A percentile compares a stretch with the other conserved stretches of the same genome.
phyloP scores from a whole-genome alignment of 2,113 vertebrate genomes.

The Harpagus bidentatus region DNA sequence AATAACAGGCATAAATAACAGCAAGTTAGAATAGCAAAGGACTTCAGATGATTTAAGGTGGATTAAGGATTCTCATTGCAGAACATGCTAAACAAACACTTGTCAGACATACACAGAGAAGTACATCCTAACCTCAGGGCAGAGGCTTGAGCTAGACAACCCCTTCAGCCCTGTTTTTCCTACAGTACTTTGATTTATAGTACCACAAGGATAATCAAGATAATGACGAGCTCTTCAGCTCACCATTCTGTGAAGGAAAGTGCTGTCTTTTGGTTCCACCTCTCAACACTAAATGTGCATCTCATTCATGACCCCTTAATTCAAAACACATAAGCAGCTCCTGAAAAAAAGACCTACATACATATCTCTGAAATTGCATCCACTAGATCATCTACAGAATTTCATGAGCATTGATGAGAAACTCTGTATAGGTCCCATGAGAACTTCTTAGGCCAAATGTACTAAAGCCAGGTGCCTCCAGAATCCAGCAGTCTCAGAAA shows the following conservation, averaged over 20 bases:
- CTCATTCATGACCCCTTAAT: neutral
- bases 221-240: neutral
- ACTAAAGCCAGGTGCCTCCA: neutral
- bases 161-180: neutral
- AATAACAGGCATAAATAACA: neutral
- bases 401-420: neutral
- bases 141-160: neutral
- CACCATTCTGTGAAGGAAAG: neutral
- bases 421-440: neutral
- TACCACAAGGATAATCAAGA: neutral
- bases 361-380: neutral
- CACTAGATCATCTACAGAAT: neutral
- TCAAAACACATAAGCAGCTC: neutral
- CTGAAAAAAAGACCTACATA: neutral
- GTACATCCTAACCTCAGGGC: neutral
- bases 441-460: neutral
- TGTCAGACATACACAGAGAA: neutral
- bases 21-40: neutral
- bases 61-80: neutral
- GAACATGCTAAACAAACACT: neutral
- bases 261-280: neutral
- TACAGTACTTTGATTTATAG: neutral
- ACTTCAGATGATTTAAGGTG: neutral
- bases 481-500: neutral
- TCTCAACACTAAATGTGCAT: neutral